Base-by-base conservation (phyloP, 2,888 invertebrate species). In the Lasioglossum villosulum region DNA sequence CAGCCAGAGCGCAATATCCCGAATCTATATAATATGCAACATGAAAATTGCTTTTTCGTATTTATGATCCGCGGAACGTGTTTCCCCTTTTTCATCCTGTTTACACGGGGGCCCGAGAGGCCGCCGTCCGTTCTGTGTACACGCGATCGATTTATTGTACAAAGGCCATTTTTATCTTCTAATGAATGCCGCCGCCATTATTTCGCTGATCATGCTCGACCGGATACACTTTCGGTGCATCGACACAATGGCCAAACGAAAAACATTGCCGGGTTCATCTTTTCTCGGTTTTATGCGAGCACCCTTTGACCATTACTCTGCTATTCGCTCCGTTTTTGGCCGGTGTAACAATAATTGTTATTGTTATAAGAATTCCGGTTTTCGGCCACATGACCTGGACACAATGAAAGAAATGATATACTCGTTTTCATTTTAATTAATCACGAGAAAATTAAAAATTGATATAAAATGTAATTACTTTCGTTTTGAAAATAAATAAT, bases 21-120 rank as follows among this genome's bases (percentile, higher is more conserved):
- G 80, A 59, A 70, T 63, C 14, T n/a, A 27, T 45, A 42, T 52
- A 70, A 74, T 80, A 70, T 45, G 68, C 27, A 19, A 30, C n/a
- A 42, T 16, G 30, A 74, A 80, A 75, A 30, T 27, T 56, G 68
- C 52, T 59, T 71, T 59, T 70, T 59, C n/a, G 70, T 59, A 42
- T 70, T 45, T 37, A 27, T 42, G 34, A 70, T 59, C 8, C 37
- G 68, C 34, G 16, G 34, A 6, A 39, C 68, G 37, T 23, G 37
- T 37, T 37, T 23, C 68, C 12, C 37, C 10, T 68, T 68, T 34
- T 23, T 68, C 37, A 34, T 37, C 19, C 68, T 37, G 66, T 34
- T 66, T 59, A 59, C 34, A 34, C 66, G 66, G 19, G 30, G 66
- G 19, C 23, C 48, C 23, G 19, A 16, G 16, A 66, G 30, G 19